Base-by-base conservation (phyloP, 2,888 invertebrate genomes). In the Platycnemis pennipes region DNA sequence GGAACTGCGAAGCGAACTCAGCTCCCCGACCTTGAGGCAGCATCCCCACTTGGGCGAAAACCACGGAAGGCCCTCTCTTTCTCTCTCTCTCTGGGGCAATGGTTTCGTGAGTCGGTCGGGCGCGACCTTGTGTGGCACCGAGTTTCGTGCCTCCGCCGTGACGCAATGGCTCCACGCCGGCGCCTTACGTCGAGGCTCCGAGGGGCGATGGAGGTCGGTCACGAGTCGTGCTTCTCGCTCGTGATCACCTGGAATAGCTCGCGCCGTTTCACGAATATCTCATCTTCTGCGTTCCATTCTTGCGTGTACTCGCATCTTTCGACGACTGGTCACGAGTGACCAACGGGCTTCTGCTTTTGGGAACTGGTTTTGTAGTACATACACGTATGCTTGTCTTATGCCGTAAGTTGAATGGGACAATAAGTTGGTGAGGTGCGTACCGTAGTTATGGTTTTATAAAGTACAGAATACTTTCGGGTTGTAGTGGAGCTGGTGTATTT, bases 111-210 rank as follows among this genome's bases (percentile, higher is more conserved):
- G 31, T 37, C 37, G 7, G 13, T n/a, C 26, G 77, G 77, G 63
- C 77, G 77, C 37, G 77, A 77, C 77, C 77, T 77, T 77, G 77
- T 8, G 77, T 77, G 37, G 77, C 77, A 77, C 77, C 37, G 37
- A 26, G 31, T 37, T 77, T 77, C n/a, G 77, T 77, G 13, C 37
- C 77, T 31, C 63, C 0, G 16, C 49, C 8, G 37, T 77, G 77
- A 77, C 37, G 63, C 63, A 63, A 63, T 63, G 63, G n/a, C 63
- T 63, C n/a, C 26, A 37, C 77, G 26, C 8, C 13, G 77, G 77
- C 77, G 31, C 77, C 77, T 13, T 77, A 5, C 31, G 77, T 31
- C 37, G 77, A 77, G 77, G 77, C 77, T 37, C 13, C 49, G 49
- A 49, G 13, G 63, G 63, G 5, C 77, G 77, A n/a, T n/a, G n/a